Conservation (phyloP, 2,888 invertebrate genomes). For the Blastobasis adustella region DNA sequence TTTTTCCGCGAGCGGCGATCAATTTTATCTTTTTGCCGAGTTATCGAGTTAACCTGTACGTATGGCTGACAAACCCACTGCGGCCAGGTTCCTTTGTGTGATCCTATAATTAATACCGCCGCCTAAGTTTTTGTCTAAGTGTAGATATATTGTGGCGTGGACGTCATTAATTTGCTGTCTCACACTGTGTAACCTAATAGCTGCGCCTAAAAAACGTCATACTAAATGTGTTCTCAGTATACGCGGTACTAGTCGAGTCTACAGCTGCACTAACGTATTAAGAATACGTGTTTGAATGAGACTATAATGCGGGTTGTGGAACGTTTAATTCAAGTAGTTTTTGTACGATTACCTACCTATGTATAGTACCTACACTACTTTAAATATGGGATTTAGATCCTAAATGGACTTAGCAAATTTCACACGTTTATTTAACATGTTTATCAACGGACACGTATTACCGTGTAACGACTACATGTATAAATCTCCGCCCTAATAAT, state of each 20-base stretch:
- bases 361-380: too few species aligned
- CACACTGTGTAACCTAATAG: not conserved
- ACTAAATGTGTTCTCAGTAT: not conserved
- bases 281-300: too few species aligned
- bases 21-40: too few species aligned
- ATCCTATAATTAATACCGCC: slow-evolving; percentile 23
- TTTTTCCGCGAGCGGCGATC: too few species aligned
- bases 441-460: too few species aligned
- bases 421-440: too few species aligned
- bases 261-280: not conserved
- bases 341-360: too few species aligned
- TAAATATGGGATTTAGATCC: too few species aligned
- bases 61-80: slow-evolving; percentile 24
- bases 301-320: too few species aligned
- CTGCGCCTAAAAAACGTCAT: not conserved
- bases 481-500: not conserved
- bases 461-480: not conserved
- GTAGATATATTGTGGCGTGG: not conserved
- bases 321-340: too few species aligned
- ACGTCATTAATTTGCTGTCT: slow-evolving; percentile 3
- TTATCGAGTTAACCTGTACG: too few species aligned
- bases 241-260: not conserved
- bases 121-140: slow-evolving; percentile 19
- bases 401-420: too few species aligned
- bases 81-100: slow-evolving; percentile 21